Conservation (phyloP, 2,113 vertebrate genomes). For the Tautogolabrus adspersus region DNA sequence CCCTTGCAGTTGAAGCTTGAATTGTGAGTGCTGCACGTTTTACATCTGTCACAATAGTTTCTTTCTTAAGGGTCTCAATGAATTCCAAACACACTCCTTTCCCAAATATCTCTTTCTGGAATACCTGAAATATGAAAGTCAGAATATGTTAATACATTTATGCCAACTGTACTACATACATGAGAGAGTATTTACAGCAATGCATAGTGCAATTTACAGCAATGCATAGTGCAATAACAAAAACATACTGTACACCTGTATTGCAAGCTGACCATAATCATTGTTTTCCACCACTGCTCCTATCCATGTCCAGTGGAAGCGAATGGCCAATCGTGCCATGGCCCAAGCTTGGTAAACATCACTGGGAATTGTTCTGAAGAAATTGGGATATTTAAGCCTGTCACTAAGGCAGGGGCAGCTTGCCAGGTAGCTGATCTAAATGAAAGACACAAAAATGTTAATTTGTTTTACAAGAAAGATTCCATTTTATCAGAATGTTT, state of each 20-base stretch:
- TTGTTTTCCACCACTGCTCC: slow-evolving; percentile 80
- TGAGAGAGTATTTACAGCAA: too few species aligned
- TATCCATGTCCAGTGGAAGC: slow-evolving; percentile 84
- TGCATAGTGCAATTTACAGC: too few species aligned
- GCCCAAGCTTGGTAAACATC: slow-evolving; percentile 82
- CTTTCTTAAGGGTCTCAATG: slow-evolving; percentile 70
- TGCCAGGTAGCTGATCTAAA: slow-evolving; percentile 82
- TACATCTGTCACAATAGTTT: slow-evolving; percentile 73
- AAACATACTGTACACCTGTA: slow-evolving; percentile 61
- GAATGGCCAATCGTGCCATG: slow-evolving; percentile 76
- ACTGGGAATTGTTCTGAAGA: slow-evolving; percentile 86
- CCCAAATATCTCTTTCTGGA: slow-evolving; percentile 73
- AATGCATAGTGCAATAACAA: too few species aligned
- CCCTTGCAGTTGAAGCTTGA: slow-evolving; percentile 74
- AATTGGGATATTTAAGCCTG: slow-evolving; percentile 77
- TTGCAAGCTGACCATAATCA: slow-evolving; percentile 76
- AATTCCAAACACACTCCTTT: slow-evolving; percentile 81
- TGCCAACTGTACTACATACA: too few species aligned
- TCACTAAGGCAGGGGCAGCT: slow-evolving; percentile 83
- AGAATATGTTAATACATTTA: not conserved
- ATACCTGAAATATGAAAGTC: slow-evolving; percentile 59
- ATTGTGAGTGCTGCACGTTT: slow-evolving; percentile 70
- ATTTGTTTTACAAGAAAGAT: not conserved
- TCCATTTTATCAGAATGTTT: too few species aligned
- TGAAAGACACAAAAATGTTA: not conserved